Conservation (phyloP, 2,888 invertebrate species). For the Morpho deidamia region DNA sequence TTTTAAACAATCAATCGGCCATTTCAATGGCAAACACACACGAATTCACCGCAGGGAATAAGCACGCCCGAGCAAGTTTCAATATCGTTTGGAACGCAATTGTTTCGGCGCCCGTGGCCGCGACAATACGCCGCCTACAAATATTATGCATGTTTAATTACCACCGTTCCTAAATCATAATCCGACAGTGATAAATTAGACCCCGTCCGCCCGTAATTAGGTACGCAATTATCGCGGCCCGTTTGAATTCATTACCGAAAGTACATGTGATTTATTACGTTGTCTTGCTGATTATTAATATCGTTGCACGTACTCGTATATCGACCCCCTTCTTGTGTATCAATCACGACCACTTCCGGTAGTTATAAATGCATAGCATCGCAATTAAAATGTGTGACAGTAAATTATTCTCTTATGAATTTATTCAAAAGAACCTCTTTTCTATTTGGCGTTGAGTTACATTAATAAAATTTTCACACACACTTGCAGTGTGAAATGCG, state of each 20-base stretch:
- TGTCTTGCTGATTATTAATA: constrained; percentile 66
- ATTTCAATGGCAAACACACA: constrained; percentile 3
- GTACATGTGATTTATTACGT: constrained; percentile 68
- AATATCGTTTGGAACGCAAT: constrained; percentile 54
- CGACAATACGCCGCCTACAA: constrained; percentile 51
- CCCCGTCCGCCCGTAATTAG: constrained; percentile 69
- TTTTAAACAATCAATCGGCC: constrained; percentile 8
- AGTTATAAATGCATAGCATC: constrained; percentile 34
- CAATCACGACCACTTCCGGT: constrained; percentile 40
- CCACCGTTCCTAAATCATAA: constrained; percentile 73
- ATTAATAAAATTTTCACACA: background rate
- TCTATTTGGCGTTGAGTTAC: background rate
- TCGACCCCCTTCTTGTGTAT: constrained; percentile 35
- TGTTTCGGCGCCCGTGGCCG: constrained; percentile 40
- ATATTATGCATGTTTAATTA: constrained; percentile 74
- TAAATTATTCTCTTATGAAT: background rate
- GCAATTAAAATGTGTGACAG: background rate
- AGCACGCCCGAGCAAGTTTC: constrained; percentile 34
- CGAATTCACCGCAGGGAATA: constrained; percentile 6
- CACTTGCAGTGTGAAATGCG: too few relatives aligned
- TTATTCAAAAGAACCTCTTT: too few relatives aligned
- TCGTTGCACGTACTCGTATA: constrained; percentile 49
- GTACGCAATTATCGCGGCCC: constrained; percentile 73
- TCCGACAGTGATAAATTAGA: constrained; percentile 75
- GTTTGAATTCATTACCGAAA: constrained; percentile 74